A percentile compares a stretch with the other conserved stretches of the same genome.
Conservation (phyloP, 2,888 invertebrate species). For the Troglohyphantes excavatus region DNA sequence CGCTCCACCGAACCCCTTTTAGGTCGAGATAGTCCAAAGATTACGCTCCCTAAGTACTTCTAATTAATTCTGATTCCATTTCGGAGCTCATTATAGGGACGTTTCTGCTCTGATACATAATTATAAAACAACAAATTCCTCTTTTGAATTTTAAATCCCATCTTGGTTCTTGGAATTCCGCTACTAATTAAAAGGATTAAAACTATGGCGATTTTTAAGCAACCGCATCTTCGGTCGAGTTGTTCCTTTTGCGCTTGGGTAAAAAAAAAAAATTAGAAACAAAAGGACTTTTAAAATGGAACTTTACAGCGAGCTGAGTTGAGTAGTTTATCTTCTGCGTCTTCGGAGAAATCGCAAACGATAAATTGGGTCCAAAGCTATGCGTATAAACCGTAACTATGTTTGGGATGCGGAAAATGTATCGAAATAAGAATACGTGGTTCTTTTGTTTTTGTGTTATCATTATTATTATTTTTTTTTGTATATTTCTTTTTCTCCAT, state of each 20-base stretch:
- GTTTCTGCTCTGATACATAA: constrained; percentile 64
- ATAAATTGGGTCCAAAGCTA: constrained; percentile 57
- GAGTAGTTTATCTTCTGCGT: constrained; percentile 23
- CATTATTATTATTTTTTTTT: background rate
- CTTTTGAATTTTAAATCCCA: constrained; percentile 59
- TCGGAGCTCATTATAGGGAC: constrained; percentile 49
- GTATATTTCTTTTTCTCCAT: background rate
- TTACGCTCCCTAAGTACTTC: constrained; percentile 53
- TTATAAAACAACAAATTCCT: constrained; percentile 63
- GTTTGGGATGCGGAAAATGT: constrained; percentile 29
- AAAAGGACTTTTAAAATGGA: constrained; percentile 8
- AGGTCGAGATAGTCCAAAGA: constrained; percentile 16
- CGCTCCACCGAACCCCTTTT: constrained; percentile 17
- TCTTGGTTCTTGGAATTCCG: constrained; percentile 26
- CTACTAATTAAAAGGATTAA: constrained; percentile 71
- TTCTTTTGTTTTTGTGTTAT: constrained; percentile 19
- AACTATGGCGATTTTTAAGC: constrained; percentile 41
- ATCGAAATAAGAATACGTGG: constrained; percentile 42
- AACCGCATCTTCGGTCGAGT: constrained; percentile 23
- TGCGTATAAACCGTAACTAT: constrained; percentile 60
- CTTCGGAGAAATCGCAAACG: constrained; percentile 52
- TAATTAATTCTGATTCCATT: constrained; percentile 72
- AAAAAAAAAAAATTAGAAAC: constrained; percentile 17
- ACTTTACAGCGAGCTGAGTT: constrained; percentile 17
- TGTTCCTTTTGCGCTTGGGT: background rate